Base-by-base conservation (phyloP, 2,888 invertebrate genomes). In the Xanthostigma xanthostigma region DNA sequence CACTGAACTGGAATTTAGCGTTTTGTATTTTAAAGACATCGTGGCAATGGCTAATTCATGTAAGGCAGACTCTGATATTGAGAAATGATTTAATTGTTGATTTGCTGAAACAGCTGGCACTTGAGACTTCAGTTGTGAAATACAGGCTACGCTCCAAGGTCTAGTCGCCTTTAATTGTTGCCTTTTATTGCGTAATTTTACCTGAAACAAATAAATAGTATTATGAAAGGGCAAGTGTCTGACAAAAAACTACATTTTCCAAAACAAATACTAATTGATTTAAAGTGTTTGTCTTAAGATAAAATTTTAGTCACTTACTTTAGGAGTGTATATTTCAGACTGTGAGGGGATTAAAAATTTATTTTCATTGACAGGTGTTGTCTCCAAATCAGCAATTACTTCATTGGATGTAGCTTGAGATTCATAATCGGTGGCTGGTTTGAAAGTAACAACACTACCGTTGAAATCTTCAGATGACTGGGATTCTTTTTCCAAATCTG, bases 111-210 rank as follows among this genome's bases (percentile, higher is more conserved):
- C 54, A 11, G 58, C 51, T 38, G 67, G 67, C 8, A 70, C 67
- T 49, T 75, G 72, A 57, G 75, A 73, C 14, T 37, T 41, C 51
- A 84, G 68, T 62, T 87, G 87, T 11, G 87, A 84, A 37, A 90
- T 73, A 58, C 88, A 90, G 8, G 91, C 88, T 8, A 91, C 89
- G 51, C 91, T 90, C 87, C 90, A 90, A 1, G 91, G 91, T 42
- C 91, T 75, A 33, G 58, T 69, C 64, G 73, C 67, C 62, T 67
- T 58, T 65, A 66, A 63, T 64, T 74, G 67, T 53, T 63, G 69
- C 55, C 75, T 72, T 64, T 79, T 80, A 54, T 76, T 72, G 47
- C 84, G 74, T 56, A 84, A 70, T 52, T 78, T 73, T 49, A 84
- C 81, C 70, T 79, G 66, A 11, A 41, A 36, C 11, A 38, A 12